A percentile compares a stretch with the other conserved stretches of the same genome.
These are phyloP conservation scores for Melitaea athalia DNA, from an alignment of 2,888 invertebrate genomes.

Conservation along the genomic window DNA sequence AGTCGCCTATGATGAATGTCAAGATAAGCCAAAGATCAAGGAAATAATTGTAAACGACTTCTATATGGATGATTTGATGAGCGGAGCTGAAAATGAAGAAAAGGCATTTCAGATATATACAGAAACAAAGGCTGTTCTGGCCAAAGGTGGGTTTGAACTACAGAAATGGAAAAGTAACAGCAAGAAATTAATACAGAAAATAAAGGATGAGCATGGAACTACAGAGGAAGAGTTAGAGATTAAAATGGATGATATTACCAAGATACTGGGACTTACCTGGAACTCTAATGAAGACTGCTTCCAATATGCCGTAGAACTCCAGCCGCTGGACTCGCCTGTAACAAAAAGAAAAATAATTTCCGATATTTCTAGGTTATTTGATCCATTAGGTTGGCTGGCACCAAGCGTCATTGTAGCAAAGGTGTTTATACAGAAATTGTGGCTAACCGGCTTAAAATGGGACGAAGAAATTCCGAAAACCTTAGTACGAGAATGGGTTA, in stretches of 20 bases:
- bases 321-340: conserved; percentile 31
- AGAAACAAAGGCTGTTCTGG: conserved; percentile 40
- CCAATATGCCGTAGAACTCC: conserved; percentile 41
- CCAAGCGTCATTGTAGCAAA: conserved; percentile 43
- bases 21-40: background rate
- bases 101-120: conserved; percentile 30
- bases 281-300: conserved; percentile 24
- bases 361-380: conserved; percentile 46
- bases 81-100: conserved; percentile 35
- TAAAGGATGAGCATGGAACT: conserved; percentile 1
- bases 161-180: conserved; percentile 43
- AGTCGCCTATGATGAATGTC: background rate
- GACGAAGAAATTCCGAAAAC: conserved; percentile 41
- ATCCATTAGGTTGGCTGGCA: conserved; percentile 50
- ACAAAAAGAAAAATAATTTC: conserved; percentile 50
- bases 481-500: conserved; percentile 40
- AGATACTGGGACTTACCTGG: conserved; percentile 48
- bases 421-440: conserved; percentile 48
- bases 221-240: background rate
- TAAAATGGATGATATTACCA: conserved; percentile 36
- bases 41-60: background rate
- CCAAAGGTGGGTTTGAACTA: conserved; percentile 44
- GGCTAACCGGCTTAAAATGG: conserved; percentile 46
- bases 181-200: conserved; percentile 31
- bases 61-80: background rate